Conservation (phyloP, 2,797 vertebrate species). For the Potorous gilbertii region DNA sequence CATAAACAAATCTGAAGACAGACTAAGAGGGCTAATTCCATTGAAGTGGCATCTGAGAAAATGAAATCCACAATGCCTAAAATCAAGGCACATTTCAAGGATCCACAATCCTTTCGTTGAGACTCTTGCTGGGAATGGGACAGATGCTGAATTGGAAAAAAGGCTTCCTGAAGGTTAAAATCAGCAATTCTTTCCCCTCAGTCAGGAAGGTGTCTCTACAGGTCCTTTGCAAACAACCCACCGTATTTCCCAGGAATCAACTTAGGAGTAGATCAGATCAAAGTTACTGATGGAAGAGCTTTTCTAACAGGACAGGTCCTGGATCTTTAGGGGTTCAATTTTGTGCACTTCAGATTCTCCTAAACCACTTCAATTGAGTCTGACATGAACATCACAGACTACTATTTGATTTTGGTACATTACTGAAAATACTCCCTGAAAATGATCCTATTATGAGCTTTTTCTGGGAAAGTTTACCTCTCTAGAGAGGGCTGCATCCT, state of each 20-base stretch:
- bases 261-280: conserved; percentile 41
- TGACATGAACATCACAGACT: conserved; percentile 51
- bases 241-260: not conserved
- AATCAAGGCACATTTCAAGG: conserved; percentile 7
- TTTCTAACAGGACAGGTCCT: conserved; percentile 60
- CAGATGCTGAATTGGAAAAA: not conserved
- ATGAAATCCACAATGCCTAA: not conserved
- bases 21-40: conserved; percentile 61
- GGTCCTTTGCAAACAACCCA: not conserved
- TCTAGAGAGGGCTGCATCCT: conserved; percentile 49
- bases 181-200: not conserved
- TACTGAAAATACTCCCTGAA: conserved; percentile 40
- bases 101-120: not conserved
- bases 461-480: conserved; percentile 61
- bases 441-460: conserved; percentile 40
- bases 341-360: conserved; percentile 65
- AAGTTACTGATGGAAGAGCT: conserved; percentile 21
- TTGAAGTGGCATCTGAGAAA: conserved; percentile 58
- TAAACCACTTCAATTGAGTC: conserved; percentile 54
- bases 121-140: not conserved
- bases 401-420: not conserved
- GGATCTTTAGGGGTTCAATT: conserved; percentile 62
- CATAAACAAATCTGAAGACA: conserved; percentile 48
- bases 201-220: not conserved
- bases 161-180: not conserved